phyloP scores from a whole-genome alignment of 2,797 vertebrate species.

The Mallotus villosus region DNA sequence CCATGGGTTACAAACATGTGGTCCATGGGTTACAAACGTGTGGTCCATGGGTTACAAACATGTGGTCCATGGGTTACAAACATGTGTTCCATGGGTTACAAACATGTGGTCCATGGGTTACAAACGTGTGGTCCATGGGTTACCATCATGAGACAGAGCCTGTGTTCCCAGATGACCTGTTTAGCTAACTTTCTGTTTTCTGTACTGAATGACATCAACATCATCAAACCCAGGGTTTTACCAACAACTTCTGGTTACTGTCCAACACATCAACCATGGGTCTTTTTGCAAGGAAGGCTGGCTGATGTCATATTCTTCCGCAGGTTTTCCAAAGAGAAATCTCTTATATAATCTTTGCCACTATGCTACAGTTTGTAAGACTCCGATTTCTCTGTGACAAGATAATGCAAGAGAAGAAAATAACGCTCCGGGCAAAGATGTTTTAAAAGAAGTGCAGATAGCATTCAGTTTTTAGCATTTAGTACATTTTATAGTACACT shows the following conservation, averaged over 20 bases:
- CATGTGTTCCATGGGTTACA: not conserved
- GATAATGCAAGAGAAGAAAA: conserved; percentile 51
- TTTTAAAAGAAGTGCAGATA: conserved; percentile 62
- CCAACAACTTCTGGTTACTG: not conserved
- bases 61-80: not conserved
- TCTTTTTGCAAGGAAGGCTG: conserved; percentile 25
- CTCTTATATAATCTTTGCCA: conserved; percentile 54
- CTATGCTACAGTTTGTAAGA: conserved; percentile 52
- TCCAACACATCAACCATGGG: conserved; percentile 1
- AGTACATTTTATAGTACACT: conserved; percentile 70
- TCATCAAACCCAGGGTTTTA: not conserved
- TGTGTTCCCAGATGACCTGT: conserved; percentile 1
- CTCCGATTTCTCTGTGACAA: conserved; percentile 52
- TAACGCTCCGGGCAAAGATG: conserved; percentile 43
- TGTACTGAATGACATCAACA: not conserved
- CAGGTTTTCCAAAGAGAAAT: conserved; percentile 32
- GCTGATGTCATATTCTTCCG: conserved; percentile 31
- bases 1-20: not conserved
- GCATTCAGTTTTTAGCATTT: conserved; percentile 67
- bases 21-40: no score
- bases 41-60: not conserved
- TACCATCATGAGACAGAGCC: not conserved
- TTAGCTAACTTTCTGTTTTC: not conserved
- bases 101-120: not conserved
- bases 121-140: not conserved